Evolutionary conservation across 92 coral and sea anemone species (phyloP).

Genomic region (Umimayanthus kanabou): DNA sequence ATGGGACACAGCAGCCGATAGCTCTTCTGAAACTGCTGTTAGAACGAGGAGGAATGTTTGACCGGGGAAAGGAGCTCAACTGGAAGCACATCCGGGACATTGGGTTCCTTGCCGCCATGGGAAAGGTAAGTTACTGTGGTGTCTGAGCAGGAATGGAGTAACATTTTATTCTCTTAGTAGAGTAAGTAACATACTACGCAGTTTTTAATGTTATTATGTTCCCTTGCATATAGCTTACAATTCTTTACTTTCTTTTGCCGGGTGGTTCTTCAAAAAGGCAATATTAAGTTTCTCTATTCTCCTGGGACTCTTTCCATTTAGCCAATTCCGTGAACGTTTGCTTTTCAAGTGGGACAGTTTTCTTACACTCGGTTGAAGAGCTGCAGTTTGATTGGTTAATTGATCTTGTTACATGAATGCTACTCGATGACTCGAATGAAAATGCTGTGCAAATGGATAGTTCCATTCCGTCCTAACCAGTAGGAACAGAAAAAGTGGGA

Average conservation of each 20-base stretch:
- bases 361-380: no score
- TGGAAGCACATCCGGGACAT: constrained; percentile 94
- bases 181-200: background rate
- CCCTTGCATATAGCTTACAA: background rate
- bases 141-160: no score
- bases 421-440: no score
- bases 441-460: no score
- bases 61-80: constrained; percentile 96
- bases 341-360: no score
- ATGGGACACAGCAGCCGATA: constrained; percentile 98
- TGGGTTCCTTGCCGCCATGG: constrained; percentile 99
- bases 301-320: no score
- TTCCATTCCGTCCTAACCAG: no score
- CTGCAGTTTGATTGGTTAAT: no score
- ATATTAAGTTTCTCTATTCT: no score
- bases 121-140: constrained; percentile 69
- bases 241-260: background rate
- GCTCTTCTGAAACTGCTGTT: constrained; percentile 90
- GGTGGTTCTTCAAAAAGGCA: background rate
- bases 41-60: constrained; percentile 98
- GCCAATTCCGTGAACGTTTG: no score
- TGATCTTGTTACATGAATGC: no score
- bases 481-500: no score
- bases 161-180: background rate
- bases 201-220: background rate